Evolutionary conservation across 1,140 invertebrate genomes (phyloP), one percentile per base, ranked within the genome.

Genomic region (Zelostemma sp.): DNA sequence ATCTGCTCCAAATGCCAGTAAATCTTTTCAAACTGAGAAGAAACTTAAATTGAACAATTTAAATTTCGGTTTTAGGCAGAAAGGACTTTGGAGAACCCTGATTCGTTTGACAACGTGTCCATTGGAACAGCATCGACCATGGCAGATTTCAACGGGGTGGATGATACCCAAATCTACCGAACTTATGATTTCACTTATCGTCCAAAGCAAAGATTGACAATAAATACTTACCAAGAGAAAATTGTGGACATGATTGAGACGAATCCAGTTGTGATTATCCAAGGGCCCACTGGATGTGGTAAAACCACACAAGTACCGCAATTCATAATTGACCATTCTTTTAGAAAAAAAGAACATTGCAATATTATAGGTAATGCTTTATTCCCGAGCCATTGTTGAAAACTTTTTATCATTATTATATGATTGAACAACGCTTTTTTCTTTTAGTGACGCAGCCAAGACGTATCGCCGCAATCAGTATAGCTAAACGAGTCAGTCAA

Each of bases 221-320:
- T 35, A 6, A n/a, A 9, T n/a, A n/a, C 1, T 1, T 35, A 35
- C 33, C 33, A 35, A n/a, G 33, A 35, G 2, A 9, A 35, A 35
- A 35, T 35, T 35, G 11, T 35, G 3, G 11, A n/a, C 11, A 6
- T 88, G 28, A 88, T 96, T n/a, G 75, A 87, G 38, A 85, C 87
- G 1, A 89, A 93, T 83, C 86, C 89, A 74, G 88, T 93, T 1
- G 83, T 93, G 1, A 89, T 99, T 9, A 92, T 99, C 61, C 92
- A 96, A 82, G 97, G 97, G 16, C 91, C 91, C 54, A 97, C 96
- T 1, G 96, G 96, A 2, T 89, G 88, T 79, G 90, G 89, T 6
- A 90, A 92, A 83, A 93, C 93, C 1, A 96, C 94, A 0, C 93
- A 95, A 87, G 90, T 95, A 1, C 94, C 94, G 0, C 95, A 97